phyloP scores from a whole-genome alignment of 2,113 vertebrate genomes.

The Aythya baeri region DNA sequence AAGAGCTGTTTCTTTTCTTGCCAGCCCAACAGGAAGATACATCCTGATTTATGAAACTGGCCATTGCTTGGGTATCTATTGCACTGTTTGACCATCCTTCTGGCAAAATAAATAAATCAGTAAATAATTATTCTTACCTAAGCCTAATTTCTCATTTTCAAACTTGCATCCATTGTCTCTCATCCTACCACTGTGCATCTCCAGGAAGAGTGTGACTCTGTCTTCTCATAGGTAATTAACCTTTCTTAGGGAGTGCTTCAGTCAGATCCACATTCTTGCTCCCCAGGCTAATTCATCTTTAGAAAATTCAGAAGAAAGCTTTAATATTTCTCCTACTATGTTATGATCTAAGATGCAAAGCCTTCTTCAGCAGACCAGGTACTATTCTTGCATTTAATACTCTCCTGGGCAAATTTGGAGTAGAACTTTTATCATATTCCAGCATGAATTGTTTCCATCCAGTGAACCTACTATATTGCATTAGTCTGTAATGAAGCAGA shows the following conservation, averaged over 20 bases:
- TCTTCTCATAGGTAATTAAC: background rate
- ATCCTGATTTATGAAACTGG: background rate
- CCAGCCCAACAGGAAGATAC: background rate
- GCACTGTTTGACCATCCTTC: background rate
- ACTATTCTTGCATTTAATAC: background rate
- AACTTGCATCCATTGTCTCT: background rate
- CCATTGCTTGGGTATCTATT: background rate
- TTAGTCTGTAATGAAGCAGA: background rate
- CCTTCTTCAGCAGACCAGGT: background rate
- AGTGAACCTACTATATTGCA: background rate
- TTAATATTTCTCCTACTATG: background rate
- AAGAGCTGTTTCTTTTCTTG: background rate
- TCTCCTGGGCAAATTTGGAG: background rate
- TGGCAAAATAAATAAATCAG: background rate
- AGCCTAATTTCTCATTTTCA: background rate
- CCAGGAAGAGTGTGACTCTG: background rate
- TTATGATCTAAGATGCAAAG: background rate
- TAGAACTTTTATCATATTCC: background rate
- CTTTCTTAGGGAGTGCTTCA: background rate
- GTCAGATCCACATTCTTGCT: background rate
- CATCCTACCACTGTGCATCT: background rate
- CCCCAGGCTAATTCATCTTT: background rate
- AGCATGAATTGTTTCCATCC: background rate
- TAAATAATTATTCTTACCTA: background rate
- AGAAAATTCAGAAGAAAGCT: background rate